Conservation (phyloP, 1,140 invertebrate species). For the Drosophila oshimai region DNA sequence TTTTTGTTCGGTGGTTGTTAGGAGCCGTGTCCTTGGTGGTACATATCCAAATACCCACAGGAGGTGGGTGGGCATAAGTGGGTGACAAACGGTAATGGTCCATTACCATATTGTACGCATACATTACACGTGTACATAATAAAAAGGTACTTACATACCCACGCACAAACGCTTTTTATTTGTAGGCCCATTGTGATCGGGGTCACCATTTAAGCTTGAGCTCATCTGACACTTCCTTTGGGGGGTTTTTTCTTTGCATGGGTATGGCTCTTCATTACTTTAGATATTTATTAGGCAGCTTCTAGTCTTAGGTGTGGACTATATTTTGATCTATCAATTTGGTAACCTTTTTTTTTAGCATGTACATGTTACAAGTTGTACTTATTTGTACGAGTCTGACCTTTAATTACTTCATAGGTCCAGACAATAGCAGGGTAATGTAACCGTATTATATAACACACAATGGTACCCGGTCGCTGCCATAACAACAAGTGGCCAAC, state of each 20-base stretch:
- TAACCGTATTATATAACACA: slow-evolving; percentile 23
- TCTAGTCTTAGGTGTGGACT: too few relatives aligned
- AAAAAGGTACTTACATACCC: slow-evolving; percentile 35
- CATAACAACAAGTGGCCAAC: slow-evolving; percentile 63
- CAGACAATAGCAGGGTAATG: neutral
- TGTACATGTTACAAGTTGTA: too few relatives aligned
- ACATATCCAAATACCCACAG: slow-evolving; percentile 7
- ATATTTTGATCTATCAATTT: neutral
- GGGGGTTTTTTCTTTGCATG: neutral
- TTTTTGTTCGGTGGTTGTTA: slow-evolving; percentile 49
- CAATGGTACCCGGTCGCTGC: slow-evolving; percentile 38
- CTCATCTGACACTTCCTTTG: slow-evolving; percentile 9
- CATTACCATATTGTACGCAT: slow-evolving; percentile 51
- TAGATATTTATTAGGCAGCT: too few relatives aligned
- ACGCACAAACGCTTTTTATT: slow-evolving; percentile 5
- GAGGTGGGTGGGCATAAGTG: slow-evolving; percentile 18
- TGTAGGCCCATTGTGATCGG: slow-evolving; percentile 26
- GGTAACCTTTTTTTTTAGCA: too few relatives aligned
- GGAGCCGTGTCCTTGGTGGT: slow-evolving; percentile 51
- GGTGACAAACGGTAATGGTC: slow-evolving; percentile 48
- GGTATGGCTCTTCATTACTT: slow-evolving; percentile 15
- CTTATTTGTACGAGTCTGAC: neutral
- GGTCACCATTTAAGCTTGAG: slow-evolving; percentile 18
- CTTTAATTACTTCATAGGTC: neutral
- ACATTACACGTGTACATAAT: slow-evolving; percentile 47